These are phyloP conservation scores for Tridacna crocea DNA, from an alignment of 2,888 invertebrate genomes.

Conservation along the genomic window DNA sequence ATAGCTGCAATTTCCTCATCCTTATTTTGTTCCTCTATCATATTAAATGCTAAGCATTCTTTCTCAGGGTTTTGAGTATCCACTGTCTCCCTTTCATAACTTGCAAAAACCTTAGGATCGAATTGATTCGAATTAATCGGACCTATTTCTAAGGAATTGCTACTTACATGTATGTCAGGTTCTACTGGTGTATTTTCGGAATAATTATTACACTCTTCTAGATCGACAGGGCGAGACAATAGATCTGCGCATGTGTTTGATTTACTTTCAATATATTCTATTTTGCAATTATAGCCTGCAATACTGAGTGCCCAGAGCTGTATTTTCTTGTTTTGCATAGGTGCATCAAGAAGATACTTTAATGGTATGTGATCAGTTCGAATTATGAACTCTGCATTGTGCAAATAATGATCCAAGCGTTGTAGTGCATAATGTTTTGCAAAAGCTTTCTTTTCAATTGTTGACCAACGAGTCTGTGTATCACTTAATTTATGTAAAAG, in stretches of 20 bases:
- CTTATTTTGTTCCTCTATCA: slow-evolving; percentile 32
- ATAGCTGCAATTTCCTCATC: slow-evolving; percentile 30
- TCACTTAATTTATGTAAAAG: too few relatives aligned
- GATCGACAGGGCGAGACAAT: not conserved
- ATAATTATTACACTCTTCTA: not conserved
- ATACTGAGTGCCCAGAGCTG: too few relatives aligned
- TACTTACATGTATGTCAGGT: slow-evolving; percentile 24
- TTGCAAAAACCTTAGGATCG: not conserved
- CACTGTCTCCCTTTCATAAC: not conserved
- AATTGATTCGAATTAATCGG: not conserved
- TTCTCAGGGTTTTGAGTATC: too few relatives aligned
- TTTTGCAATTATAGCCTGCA: too few relatives aligned
- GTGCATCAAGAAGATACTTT: too few relatives aligned
- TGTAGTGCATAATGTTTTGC: not conserved
- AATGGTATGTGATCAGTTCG: too few relatives aligned
- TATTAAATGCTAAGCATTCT: too few relatives aligned
- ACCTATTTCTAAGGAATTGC: not conserved
- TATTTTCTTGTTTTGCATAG: too few relatives aligned
- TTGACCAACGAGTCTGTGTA: slow-evolving; percentile 1
- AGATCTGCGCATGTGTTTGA: slow-evolving; percentile 6
- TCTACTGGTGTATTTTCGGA: too few relatives aligned
- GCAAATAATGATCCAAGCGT: too few relatives aligned
- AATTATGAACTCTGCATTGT: too few relatives aligned
- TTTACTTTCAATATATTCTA: too few relatives aligned
- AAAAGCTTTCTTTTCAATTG: not conserved